Percentiles rank a stretch among this genome's conserved stretches.
Conservation (phyloP, 2,113 vertebrate species). For the Phoxinus phoxinus region DNA sequence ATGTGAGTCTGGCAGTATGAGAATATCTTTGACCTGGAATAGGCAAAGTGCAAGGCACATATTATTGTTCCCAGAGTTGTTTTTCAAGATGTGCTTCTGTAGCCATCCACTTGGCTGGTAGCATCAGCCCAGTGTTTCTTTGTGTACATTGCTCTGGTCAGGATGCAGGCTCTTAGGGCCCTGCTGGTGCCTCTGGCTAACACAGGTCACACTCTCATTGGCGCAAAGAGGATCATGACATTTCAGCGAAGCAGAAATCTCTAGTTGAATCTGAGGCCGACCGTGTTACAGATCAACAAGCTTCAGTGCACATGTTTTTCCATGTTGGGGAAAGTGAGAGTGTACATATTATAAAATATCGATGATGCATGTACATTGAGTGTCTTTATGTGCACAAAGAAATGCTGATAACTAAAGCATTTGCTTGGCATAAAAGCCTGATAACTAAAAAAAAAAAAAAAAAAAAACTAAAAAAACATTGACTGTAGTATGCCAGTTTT, state of each 20-base stretch:
- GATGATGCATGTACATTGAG: background rate
- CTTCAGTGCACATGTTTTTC: background rate
- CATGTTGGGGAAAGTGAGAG: background rate
- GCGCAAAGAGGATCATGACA: slow-evolving; percentile 2
- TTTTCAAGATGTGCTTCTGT: background rate
- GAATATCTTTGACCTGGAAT: slow-evolving; percentile 4
- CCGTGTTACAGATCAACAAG: slow-evolving; percentile 3
- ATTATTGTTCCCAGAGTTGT: slow-evolving; percentile 11
- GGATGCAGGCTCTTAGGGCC: slow-evolving; percentile 9
- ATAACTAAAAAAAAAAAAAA: too few relatives aligned
- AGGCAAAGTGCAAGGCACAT: slow-evolving; percentile 15
- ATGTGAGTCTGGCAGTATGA: background rate
- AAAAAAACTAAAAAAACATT: too few relatives aligned
- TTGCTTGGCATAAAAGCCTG: background rate
- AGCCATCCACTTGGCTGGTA: background rate
- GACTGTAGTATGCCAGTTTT: too few relatives aligned
- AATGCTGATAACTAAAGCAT: background rate
- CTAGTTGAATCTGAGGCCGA: background rate
- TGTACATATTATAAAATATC: slow-evolving; percentile 4
- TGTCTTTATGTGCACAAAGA: background rate
- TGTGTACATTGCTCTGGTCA: slow-evolving; percentile 4
- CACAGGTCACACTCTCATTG: slow-evolving; percentile 5
- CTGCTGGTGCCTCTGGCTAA: slow-evolving; percentile 9
- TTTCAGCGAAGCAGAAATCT: background rate
- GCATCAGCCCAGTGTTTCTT: background rate